A percentile compares a stretch with the other conserved stretches of the same genome.
These are phyloP conservation scores for Florisuga fusca DNA, from an alignment of 2,797 vertebrate species.

Conservation along the genomic window DNA sequence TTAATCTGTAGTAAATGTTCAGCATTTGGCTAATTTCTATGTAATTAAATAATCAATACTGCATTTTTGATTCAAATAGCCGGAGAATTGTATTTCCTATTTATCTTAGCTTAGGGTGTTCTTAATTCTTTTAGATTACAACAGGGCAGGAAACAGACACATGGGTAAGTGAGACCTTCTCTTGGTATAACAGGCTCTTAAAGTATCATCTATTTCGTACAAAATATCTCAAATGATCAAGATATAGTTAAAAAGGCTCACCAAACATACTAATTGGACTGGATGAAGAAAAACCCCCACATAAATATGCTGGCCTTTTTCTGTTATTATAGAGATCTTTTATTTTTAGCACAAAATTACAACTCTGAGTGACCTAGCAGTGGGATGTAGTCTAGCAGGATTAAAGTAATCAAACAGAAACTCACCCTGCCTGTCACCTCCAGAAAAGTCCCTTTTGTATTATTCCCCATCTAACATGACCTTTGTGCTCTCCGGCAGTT, in stretches of 20 bases:
- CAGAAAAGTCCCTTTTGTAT: not conserved
- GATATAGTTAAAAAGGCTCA: not conserved
- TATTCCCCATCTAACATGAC: not conserved
- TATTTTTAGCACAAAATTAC: not conserved
- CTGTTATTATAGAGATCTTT: not conserved
- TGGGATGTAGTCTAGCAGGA: not conserved
- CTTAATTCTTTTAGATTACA: conserved; percentile 22
- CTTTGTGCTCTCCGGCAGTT: not conserved
- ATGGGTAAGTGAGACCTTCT: rapidly evolving
- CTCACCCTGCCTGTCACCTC: not conserved
- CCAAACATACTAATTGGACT: not conserved
- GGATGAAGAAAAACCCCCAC: not conserved
- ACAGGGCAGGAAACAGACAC: not conserved
- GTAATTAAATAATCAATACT: conserved; percentile 64
- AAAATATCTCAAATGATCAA: not conserved
- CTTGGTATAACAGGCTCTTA: not conserved
- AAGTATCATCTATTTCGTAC: not conserved
- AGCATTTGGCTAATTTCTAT: conserved; percentile 30
- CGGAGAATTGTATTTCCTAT: conserved; percentile 13
- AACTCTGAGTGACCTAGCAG: not conserved
- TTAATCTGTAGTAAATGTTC: conserved; percentile 58
- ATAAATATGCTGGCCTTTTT: not conserved
- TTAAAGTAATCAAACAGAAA: not conserved
- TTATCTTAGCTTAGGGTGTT: conserved; percentile 11
- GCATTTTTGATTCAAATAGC: conserved; percentile 46